Evolutionary conservation across 1,140 invertebrate species (phyloP).

Genomic region (Trachymyrmex septentrionalis): DNA sequence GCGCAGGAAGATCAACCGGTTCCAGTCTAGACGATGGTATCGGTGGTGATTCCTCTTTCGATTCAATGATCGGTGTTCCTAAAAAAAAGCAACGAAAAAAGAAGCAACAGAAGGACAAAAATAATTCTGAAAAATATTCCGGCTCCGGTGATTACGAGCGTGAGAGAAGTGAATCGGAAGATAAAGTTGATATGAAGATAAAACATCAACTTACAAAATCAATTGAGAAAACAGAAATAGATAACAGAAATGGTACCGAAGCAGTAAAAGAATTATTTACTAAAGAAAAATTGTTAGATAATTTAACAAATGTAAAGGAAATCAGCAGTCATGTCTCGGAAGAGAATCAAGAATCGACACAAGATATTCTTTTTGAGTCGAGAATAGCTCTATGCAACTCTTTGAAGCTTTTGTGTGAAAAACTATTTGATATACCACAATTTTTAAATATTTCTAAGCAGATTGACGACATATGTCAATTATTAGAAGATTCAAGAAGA

Average conservation of each 20-base stretch:
- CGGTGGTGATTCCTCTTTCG: slow-evolving; percentile 74
- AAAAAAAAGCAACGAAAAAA: slow-evolving; percentile 73
- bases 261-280: slow-evolving; percentile 63
- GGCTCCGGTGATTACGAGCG: slow-evolving; percentile 53
- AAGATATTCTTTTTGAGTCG: slow-evolving; percentile 52
- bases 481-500: slow-evolving; percentile 31
- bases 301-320: slow-evolving; percentile 72
- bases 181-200: slow-evolving; percentile 8
- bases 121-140: slow-evolving; percentile 76
- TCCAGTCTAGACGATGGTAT: slow-evolving; percentile 73
- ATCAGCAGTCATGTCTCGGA: slow-evolving; percentile 61
- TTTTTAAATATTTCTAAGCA: slow-evolving; percentile 51
- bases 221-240: slow-evolving; percentile 51
- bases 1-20: slow-evolving; percentile 64
- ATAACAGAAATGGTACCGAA: slow-evolving; percentile 40
- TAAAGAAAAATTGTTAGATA: slow-evolving; percentile 77
- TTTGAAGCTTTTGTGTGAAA: slow-evolving; percentile 41
- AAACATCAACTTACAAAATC: slow-evolving; percentile 58
- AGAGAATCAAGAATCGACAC: slow-evolving; percentile 61
- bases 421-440: slow-evolving; percentile 40
- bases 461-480: slow-evolving; percentile 49
- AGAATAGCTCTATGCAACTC: slow-evolving; percentile 34
- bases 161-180: slow-evolving; percentile 64
- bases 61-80: slow-evolving; percentile 65
- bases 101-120: slow-evolving; percentile 72